Evolutionary conservation across 2,888 invertebrate species (phyloP).

Genomic region (Mantis religiosa): DNA sequence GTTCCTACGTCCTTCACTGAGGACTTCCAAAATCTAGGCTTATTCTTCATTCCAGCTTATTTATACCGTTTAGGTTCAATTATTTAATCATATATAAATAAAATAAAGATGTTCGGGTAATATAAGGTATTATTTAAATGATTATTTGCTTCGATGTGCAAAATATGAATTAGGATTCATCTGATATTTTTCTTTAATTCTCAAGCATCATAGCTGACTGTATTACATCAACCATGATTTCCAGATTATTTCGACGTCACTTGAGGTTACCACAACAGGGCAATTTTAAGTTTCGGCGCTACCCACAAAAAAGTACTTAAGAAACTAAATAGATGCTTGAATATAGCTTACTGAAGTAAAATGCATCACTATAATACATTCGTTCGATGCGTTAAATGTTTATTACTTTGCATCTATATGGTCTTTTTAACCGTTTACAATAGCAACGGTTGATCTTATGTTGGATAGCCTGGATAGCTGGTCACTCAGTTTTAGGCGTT

Average conservation of each 20-base stretch:
- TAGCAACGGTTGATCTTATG: too few species aligned
- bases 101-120: not conserved
- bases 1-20: slow-evolving; percentile 11
- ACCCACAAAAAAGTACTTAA: too few species aligned
- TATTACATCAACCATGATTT: not conserved
- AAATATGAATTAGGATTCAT: slow-evolving; percentile 3
- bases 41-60: slow-evolving; percentile 14
- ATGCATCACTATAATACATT: not conserved
- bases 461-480: too few species aligned
- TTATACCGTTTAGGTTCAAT: not conserved
- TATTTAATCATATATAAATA: slow-evolving; percentile 2
- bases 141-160: slow-evolving; percentile 18
- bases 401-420: not conserved
- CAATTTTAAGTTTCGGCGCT: too few species aligned
- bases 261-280: not conserved
- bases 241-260: not conserved
- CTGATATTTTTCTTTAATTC: not conserved
- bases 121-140: not conserved
- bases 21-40: slow-evolving; percentile 6
- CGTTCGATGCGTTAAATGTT: not conserved
- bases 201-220: not conserved
- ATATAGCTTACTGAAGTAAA: too few species aligned
- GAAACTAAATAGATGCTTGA: too few species aligned
- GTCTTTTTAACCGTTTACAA: too few species aligned
- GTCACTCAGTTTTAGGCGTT: too few species aligned